A percentile compares a stretch with the other conserved stretches of the same genome.
Conservation (phyloP, 2,113 vertebrate species). For the Leptodactylus fuscus region DNA sequence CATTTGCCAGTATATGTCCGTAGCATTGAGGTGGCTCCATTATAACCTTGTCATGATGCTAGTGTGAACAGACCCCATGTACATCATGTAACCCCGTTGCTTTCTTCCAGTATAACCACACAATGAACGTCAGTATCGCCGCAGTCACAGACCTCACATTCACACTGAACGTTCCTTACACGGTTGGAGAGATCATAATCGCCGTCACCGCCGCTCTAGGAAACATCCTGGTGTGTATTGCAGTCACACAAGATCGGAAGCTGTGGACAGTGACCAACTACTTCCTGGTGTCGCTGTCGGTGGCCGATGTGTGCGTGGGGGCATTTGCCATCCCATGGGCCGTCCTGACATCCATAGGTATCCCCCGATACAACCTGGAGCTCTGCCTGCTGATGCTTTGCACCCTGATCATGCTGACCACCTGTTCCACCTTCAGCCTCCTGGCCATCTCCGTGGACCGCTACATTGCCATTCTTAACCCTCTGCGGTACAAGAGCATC, state of each 20-base stretch:
- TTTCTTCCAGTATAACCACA: neutral
- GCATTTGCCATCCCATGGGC: constrained; percentile 78
- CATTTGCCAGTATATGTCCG: no score
- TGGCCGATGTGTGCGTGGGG: constrained; percentile 77
- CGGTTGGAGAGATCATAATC: constrained; percentile 72
- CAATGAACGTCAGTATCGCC: neutral
- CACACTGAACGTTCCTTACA: constrained; percentile 64
- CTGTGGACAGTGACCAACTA: constrained; percentile 79
- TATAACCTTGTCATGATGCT: no score
- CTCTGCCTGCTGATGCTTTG: constrained; percentile 79
- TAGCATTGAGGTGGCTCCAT: no score
- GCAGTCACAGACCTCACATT: neutral
- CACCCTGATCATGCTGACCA: constrained; percentile 77
- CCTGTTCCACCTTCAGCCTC: constrained; percentile 80
- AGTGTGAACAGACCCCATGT: no score
- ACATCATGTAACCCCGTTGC: neutral
- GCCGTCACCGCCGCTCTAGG: constrained; percentile 72
- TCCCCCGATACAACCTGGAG: constrained; percentile 72
- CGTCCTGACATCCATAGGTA: constrained; percentile 73
- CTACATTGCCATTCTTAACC: constrained; percentile 79
- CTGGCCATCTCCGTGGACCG: constrained; percentile 78
- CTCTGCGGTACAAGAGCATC: constrained; percentile 73
- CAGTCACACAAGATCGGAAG: constrained; percentile 73
- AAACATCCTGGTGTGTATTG: constrained; percentile 74
- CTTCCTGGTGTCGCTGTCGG: constrained; percentile 77